Evolutionary conservation across 2,113 vertebrate species (phyloP).

Genomic region (Morone chrysops): DNA sequence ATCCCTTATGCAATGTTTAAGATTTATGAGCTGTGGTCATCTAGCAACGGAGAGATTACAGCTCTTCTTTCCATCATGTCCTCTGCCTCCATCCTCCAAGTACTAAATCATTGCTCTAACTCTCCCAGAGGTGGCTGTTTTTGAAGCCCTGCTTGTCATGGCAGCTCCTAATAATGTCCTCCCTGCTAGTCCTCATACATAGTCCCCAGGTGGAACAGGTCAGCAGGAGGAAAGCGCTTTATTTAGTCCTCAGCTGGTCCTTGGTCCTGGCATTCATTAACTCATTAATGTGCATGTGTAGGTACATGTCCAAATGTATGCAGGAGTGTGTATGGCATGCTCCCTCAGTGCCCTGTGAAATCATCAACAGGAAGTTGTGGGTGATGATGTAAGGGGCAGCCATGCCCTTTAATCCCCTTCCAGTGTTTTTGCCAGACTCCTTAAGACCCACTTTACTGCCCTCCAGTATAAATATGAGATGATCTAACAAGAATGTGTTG

Average conservation of each 20-base stretch:
- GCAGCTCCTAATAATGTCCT: conserved; percentile 27
- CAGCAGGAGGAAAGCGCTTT: not conserved
- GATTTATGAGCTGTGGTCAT: conserved; percentile 55
- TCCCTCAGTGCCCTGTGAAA: conserved; percentile 26
- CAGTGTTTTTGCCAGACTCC: conserved; percentile 48
- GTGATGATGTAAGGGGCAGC: conserved; percentile 46
- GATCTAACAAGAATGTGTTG: conserved; percentile 73
- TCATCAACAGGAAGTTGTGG: conserved; percentile 58
- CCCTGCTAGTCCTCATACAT: conserved; percentile 8
- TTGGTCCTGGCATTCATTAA: not conserved
- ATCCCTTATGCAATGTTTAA: not conserved
- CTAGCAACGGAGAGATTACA: conserved; percentile 30
- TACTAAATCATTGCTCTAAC: conserved; percentile 44
- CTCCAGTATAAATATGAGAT: conserved; percentile 72
- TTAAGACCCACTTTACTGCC: conserved; percentile 60
- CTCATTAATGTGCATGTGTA: conserved; percentile 14
- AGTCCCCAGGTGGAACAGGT: conserved; percentile 11
- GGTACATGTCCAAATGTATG: conserved; percentile 6
- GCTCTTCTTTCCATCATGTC: conserved; percentile 53
- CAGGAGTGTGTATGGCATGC: not conserved
- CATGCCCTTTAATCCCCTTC: conserved; percentile 42
- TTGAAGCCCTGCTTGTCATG: conserved; percentile 35
- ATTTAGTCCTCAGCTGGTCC: conserved; percentile 28
- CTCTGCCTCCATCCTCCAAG: conserved; percentile 20
- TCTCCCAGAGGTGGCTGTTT: conserved; percentile 32